Conservation (phyloP, 2,113 vertebrate genomes). For the Morone saxatilis region DNA sequence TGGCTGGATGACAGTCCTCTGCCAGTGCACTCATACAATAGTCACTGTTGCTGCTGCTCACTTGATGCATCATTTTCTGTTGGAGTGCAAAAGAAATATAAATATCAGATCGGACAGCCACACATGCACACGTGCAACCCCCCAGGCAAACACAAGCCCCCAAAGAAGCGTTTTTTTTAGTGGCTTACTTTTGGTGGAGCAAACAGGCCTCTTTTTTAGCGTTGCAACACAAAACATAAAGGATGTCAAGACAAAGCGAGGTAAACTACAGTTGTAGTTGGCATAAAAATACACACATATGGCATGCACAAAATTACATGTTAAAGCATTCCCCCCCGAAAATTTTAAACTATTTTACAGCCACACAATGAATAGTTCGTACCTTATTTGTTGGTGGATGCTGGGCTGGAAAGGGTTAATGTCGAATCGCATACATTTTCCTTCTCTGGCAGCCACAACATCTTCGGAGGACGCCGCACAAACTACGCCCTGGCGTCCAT, state of each 20-base stretch:
- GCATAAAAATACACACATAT: not conserved
- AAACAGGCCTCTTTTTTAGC: constrained; percentile 42
- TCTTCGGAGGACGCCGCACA: constrained; percentile 46
- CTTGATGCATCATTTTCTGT: constrained; percentile 99
- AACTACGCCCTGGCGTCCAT: constrained; percentile 26
- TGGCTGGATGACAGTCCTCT: constrained; percentile 90
- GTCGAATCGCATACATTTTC: constrained; percentile 75
- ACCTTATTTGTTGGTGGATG: constrained; percentile 82
- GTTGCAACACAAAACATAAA: constrained; percentile 25
- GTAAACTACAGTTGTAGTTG: not conserved
- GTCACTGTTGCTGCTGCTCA: constrained; percentile 90
- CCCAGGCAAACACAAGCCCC: not conserved
- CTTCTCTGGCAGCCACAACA: constrained; percentile 73
- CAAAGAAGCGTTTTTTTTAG: constrained; percentile 1
- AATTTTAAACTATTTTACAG: not conserved
- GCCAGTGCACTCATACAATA: constrained; percentile 92
- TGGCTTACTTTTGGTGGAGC: constrained; percentile 33
- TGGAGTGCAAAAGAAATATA: constrained; percentile 68
- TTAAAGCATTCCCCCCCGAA: rapidly evolving
- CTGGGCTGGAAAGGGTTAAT: constrained; percentile 80
- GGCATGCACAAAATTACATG: not conserved
- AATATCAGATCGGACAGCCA: not conserved
- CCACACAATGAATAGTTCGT: constrained; percentile 58
- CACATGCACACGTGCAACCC: not conserved
- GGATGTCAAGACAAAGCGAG: constrained; percentile 8